Evolutionary conservation across 2,113 vertebrate genomes (phyloP), one percentile per base, ranked within the genome.

Genomic region (Hylia prasina): DNA sequence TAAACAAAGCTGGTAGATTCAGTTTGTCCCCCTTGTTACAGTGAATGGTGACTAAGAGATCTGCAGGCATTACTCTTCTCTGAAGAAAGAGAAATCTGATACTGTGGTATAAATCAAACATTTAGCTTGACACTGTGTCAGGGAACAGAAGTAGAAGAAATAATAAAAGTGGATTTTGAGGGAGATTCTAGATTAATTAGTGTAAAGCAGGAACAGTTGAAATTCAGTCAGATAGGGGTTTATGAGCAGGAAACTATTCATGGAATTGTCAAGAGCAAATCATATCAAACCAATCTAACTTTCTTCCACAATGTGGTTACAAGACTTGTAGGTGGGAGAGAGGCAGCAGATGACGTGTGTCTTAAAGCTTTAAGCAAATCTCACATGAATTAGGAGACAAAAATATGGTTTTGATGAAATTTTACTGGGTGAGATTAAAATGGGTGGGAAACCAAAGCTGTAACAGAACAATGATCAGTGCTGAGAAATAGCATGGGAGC

Each of bases 181-280:
- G 24, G 5, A 76, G 44, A 82, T 35, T 51, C 53, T 51, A 50
- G 15, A 68, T 50, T 68, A 81, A 50, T 50, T 87, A 47, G 5
- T 54, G 27, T 57, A 85, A 91, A 85, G 12, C 9, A 42, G 22
- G 6, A 39, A 45, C 10, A 33, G 23, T 66, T 39, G 57, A 69
- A 69, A 18, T 75, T 90, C 42, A 70, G 35, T 64, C 17, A 82
- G 42, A 25, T 18, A 66, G 6, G 18, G 33, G 42, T 16, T 82
- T 56, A 72, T 23, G 48, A 85, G 16, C 17, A 87, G 37, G 37
- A 88, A 90, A 33, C 18, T 64, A 56, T 82, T 78, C 22, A 82
- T 39, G 31, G 54, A 90, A 50, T 82, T 86, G 31, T 86, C 39
- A 70, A 30, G 71, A 90, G 35, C 12, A 69, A 80, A 90, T 57